Evolutionary conservation across 2,888 invertebrate genomes (phyloP).

Genomic region (Therioaphis trifolii): DNA sequence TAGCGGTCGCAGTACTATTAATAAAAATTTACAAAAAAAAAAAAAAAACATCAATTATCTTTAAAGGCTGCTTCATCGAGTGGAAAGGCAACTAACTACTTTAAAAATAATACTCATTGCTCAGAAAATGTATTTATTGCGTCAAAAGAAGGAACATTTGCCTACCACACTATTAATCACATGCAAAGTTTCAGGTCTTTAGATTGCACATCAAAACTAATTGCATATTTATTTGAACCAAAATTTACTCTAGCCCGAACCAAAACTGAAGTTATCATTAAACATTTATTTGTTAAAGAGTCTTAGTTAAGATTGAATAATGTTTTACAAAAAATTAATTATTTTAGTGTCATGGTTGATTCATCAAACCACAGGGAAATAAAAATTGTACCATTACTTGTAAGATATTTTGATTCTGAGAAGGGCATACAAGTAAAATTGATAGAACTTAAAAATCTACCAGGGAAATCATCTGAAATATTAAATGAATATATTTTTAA

Average conservation of each 20-base stretch:
- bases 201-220: slow-evolving; percentile 57
- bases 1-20: slow-evolving; percentile 1
- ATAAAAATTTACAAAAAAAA: slow-evolving; percentile 18
- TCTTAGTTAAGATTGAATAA: slow-evolving; percentile 62
- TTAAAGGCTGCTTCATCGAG: slow-evolving; percentile 10
- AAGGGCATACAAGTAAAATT: slow-evolving; percentile 30
- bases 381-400: slow-evolving; percentile 43
- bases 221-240: slow-evolving; percentile 39
- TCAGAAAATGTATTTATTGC: slow-evolving; percentile 37
- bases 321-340: not conserved
- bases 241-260: slow-evolving; percentile 45
- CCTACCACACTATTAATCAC: slow-evolving; percentile 56
- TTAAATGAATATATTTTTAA: slow-evolving; percentile 21
- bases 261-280: slow-evolving; percentile 65
- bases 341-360: slow-evolving; percentile 33
- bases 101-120: too few species aligned
- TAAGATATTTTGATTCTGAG: too few species aligned
- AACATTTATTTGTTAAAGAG: slow-evolving; percentile 66
- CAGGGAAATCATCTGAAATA: too few species aligned
- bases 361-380: slow-evolving; percentile 29
- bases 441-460: too few species aligned
- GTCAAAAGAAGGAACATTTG: slow-evolving; percentile 49
- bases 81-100: slow-evolving; percentile 6
- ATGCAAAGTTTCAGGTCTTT: slow-evolving; percentile 53
- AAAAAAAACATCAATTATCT: slow-evolving; percentile 16